Evolutionary conservation across 2,888 invertebrate genomes (phyloP), one percentile per base, ranked within the genome.

Genomic region (Cephus spinipes): DNA sequence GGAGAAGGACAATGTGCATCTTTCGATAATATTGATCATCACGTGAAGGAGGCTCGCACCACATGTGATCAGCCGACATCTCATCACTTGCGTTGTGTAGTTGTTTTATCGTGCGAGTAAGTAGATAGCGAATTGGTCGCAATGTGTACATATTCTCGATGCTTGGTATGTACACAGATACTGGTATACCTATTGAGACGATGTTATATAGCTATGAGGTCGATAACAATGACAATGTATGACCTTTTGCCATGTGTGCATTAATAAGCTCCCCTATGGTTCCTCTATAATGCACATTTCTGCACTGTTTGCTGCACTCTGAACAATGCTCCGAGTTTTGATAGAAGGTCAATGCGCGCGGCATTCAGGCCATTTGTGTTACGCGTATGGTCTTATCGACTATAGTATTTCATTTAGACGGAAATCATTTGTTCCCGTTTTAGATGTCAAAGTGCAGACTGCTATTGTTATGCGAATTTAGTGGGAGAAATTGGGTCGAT

Each of bases 21-120:
- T 35, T 15, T 34, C 33, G n/a, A n/a, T 33, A 15, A 31, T 33
- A 74, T 74, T 35, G 12, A n/a, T 69, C 36, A 77, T 73, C 82
- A 81, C 80, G 81, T 77, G 80, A 79, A 76, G 36, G 75, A 79
- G 76, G 81, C 77, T 79, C 81, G 77, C 73, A 34, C 68, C 76
- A 40, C 71, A 73, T 78, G 79, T 69, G 78, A 77, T 73, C 35
- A 30, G 15, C 73, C 32, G 77, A 77, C 31, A 73, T 71, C 31
- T 6, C 6, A 31, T 71, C 71, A 3, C 6, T 33, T 71, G 32
- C 30, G 9, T 23, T 23, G 23, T 23, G 9, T 55, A 23, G 55
- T 55, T 55, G 55, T 55, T 55, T 55, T 23, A 55, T 55, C 55
- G 9, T 55, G 9, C 55, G 23, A 23, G 23, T 55, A 55, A 55